Percentiles rank a stretch among this genome's conserved stretches.
These are phyloP conservation scores for Agapornis roseicollis DNA, from an alignment of 2,113 vertebrate species.

Conservation along the genomic window DNA sequence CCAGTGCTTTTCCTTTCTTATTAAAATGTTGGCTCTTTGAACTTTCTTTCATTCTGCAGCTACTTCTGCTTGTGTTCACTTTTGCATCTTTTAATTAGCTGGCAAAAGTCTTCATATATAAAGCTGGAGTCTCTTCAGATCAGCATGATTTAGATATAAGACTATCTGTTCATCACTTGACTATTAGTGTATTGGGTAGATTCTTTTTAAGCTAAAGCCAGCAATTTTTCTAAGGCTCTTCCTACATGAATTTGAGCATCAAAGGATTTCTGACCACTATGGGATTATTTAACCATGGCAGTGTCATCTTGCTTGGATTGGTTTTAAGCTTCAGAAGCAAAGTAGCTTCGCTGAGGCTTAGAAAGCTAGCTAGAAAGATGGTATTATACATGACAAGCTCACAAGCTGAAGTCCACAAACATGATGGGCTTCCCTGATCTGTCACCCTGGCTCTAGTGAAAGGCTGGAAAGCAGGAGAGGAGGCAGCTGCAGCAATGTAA, in stretches of 20 bases:
- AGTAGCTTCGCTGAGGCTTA: background rate
- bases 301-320: background rate
- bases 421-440: background rate
- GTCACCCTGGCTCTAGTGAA: background rate
- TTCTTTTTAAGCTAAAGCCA: background rate
- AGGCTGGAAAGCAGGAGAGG: background rate
- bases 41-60: background rate
- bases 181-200: background rate
- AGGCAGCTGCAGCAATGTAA: background rate
- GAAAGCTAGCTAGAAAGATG: background rate
- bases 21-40: background rate
- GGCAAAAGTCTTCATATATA: background rate
- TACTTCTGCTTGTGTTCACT: background rate
- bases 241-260: background rate
- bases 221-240: background rate
- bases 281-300: background rate
- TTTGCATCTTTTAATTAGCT: background rate
- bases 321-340: background rate
- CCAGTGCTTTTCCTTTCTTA: background rate
- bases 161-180: background rate
- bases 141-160: background rate
- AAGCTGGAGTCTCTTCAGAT: background rate
- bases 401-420: background rate
- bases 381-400: background rate
- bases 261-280: background rate